phyloP scores from a whole-genome alignment of 2,797 vertebrate genomes.

The Peromyscus eremicus region DNA sequence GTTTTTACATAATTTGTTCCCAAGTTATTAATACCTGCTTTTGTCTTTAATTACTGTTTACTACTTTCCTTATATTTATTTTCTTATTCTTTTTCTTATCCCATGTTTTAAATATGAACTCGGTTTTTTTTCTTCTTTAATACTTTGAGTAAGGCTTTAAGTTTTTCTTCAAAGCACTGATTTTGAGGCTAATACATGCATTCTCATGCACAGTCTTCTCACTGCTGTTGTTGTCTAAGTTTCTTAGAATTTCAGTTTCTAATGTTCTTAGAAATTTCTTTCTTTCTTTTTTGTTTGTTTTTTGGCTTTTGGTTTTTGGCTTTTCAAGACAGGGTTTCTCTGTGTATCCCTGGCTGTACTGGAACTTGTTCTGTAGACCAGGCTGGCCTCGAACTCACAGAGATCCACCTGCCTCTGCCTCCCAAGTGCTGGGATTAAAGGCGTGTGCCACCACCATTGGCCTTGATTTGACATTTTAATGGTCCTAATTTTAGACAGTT shows the following conservation, averaged over 20 bases:
- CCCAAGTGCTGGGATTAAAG: neutral
- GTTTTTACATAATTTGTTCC: conserved; percentile 37
- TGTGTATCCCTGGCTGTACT: neutral
- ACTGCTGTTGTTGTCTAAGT: conserved; percentile 23
- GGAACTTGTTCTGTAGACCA: neutral
- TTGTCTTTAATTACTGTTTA: conserved; percentile 28
- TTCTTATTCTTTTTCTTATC: conserved; percentile 50
- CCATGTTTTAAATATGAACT: conserved; percentile 60
- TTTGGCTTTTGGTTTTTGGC: neutral
- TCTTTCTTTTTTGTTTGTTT: neutral
- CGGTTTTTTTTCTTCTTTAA: neutral
- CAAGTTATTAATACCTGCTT: neutral
- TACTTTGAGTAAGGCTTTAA: conserved; percentile 10
- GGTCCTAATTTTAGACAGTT: conserved; percentile 16
- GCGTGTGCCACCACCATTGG: neutral
- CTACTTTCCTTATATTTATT: conserved; percentile 8
- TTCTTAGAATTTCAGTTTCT: conserved; percentile 38
- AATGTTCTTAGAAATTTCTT: neutral
- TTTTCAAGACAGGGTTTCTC: neutral
- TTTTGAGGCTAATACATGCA: neutral
- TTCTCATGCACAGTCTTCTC: neutral
- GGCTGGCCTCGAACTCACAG: neutral
- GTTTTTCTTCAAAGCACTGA: neutral
- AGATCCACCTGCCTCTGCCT: neutral
- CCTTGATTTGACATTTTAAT: conserved; percentile 29